Evolutionary conservation across 2,797 vertebrate species (phyloP).

Genomic region (Pelobates cultripes): DNA sequence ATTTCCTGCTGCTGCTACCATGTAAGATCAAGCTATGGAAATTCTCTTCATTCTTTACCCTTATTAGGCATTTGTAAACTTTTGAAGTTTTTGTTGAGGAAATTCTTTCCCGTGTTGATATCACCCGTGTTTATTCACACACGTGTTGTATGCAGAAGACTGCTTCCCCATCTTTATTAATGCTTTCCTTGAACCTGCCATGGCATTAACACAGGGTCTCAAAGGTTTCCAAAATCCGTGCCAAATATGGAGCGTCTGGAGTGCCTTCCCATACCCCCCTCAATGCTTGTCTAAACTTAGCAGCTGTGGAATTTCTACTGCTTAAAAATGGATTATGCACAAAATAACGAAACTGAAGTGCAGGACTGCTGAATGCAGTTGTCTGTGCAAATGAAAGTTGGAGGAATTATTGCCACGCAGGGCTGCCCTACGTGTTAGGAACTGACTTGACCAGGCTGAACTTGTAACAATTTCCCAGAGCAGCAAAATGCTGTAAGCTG

Average conservation of each 20-base stretch:
- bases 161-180: background rate
- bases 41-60: conserved; percentile 77
- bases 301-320: conserved; percentile 32
- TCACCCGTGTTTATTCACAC: conserved; percentile 1
- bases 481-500: too few relatives aligned
- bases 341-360: background rate
- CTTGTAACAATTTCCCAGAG: too few relatives aligned
- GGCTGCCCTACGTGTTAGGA: too few relatives aligned
- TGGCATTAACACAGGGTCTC: background rate
- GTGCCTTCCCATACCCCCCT: background rate
- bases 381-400: too few relatives aligned
- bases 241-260: conserved; percentile 34
- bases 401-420: too few relatives aligned
- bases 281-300: conserved; percentile 24
- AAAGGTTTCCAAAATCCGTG: conserved; percentile 29
- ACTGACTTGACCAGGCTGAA: too few relatives aligned
- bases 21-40: conserved; percentile 50
- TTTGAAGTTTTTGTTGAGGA: conserved; percentile 43
- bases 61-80: conserved; percentile 68
- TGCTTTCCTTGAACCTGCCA: conserved; percentile 29
- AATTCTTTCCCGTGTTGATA: conserved; percentile 48
- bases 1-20: conserved; percentile 35
- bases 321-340: conserved; percentile 33
- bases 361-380: too few relatives aligned
- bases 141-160: conserved; percentile 5